phyloP scores from a whole-genome alignment of 2,113 vertebrate genomes.

The Oncorhynchus clarkii region DNA sequence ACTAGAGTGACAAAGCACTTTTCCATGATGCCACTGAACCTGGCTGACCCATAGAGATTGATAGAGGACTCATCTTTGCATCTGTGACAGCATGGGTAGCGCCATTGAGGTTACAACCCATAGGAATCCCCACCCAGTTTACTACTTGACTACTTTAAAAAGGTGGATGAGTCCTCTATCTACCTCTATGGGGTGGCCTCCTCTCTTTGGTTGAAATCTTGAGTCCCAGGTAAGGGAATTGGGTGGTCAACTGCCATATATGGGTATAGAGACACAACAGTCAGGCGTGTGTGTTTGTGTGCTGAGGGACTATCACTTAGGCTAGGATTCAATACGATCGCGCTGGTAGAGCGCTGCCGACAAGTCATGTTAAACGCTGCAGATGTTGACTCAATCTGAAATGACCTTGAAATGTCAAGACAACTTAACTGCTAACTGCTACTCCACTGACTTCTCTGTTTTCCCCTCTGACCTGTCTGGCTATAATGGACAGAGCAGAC shows the following conservation, averaged over 20 bases:
- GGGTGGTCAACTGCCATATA: neutral
- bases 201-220: conserved; percentile 3
- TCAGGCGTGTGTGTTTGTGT: too few species aligned
- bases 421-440: neutral
- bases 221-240: neutral
- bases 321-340: too few species aligned
- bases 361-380: too few species aligned
- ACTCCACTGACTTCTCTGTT: neutral
- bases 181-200: neutral
- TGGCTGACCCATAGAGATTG: neutral
- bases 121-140: too few species aligned
- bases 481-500: neutral
- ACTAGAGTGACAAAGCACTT: neutral
- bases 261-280: neutral
- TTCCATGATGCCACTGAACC: conserved; percentile 13
- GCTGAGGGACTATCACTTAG: too few species aligned
- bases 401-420: neutral
- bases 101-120: too few species aligned
- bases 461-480: neutral
- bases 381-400: too few species aligned
- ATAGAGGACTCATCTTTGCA: too few species aligned
- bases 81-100: too few species aligned
- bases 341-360: too few species aligned
- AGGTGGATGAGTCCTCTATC: too few species aligned
- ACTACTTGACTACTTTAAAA: too few species aligned